A percentile compares a stretch with the other conserved stretches of the same genome.
Evolutionary conservation across 2,797 vertebrate genomes (phyloP).

Genomic region (Staurois parvus): DNA sequence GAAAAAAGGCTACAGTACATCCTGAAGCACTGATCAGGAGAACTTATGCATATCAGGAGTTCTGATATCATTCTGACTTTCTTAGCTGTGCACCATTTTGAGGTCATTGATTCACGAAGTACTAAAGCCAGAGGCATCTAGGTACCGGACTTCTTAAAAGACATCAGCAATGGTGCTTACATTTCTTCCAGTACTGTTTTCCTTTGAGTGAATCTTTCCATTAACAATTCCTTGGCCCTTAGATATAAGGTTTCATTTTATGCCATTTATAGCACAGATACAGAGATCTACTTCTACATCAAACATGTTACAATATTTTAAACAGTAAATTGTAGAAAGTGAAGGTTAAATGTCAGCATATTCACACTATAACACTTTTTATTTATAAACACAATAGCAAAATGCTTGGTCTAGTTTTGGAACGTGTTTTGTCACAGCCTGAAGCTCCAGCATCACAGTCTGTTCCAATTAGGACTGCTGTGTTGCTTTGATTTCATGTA

Average conservation of each 20-base stretch:
- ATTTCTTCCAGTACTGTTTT: no score
- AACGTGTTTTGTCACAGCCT: constrained; percentile 66
- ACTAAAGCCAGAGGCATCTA: background rate
- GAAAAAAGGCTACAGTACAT: background rate
- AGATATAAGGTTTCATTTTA: background rate
- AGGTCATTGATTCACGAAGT: background rate
- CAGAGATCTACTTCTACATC: background rate
- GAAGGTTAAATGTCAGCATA: constrained; percentile 2
- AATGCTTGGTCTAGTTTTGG: constrained; percentile 52
- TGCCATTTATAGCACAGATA: background rate
- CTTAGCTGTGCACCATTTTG: background rate
- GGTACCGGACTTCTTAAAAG: no score
- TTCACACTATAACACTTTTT: constrained; percentile 61
- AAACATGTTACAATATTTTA: constrained; percentile 18
- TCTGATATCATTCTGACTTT: background rate
- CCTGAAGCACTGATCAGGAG: background rate
- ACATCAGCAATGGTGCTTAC: no score
- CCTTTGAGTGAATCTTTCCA: constrained; percentile 6
- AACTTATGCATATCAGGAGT: background rate
- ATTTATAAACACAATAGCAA: constrained; percentile 63
- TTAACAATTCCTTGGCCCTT: background rate
- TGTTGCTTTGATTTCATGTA: constrained; percentile 58
- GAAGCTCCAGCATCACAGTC: constrained; percentile 65
- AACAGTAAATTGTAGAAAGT: constrained; percentile 19
- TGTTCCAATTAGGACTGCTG: constrained; percentile 65